These are phyloP conservation scores for Globodera rostochiensis DNA, from an alignment of 1,140 invertebrate species.

Conservation along the genomic window DNA sequence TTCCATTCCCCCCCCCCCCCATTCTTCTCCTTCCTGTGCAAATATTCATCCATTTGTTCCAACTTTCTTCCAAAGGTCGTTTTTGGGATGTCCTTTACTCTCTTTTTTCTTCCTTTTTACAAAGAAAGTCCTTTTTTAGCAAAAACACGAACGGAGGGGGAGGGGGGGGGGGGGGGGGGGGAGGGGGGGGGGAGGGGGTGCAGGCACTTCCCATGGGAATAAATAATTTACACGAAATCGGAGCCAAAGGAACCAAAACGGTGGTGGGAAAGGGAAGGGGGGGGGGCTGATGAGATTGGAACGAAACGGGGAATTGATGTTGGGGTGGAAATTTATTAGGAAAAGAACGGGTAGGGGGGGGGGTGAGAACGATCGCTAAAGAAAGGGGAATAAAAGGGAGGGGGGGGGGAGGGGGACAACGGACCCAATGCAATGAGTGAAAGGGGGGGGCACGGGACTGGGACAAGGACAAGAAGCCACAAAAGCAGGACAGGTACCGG, in stretches of 20 bases:
- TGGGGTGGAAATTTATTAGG: neutral
- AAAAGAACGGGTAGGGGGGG: neutral
- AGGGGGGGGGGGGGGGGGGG: neutral
- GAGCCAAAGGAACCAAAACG: neutral
- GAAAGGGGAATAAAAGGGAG: neutral
- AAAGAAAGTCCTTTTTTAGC: neutral
- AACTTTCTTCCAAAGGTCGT: slow-evolving; percentile 8
- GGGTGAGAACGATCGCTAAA: neutral
- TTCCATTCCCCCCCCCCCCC: too few species aligned
- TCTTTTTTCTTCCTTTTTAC: neutral
- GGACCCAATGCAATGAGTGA: neutral
- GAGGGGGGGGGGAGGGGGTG: neutral
- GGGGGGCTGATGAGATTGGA: slow-evolving; percentile 12
- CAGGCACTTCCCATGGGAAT: neutral
- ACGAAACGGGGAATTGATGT: neutral
- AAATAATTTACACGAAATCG: slow-evolving; percentile 16
- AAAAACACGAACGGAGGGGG: neutral
- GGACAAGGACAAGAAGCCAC: neutral
- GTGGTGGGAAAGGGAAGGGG: neutral
- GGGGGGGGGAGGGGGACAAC: neutral
- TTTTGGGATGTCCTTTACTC: neutral
- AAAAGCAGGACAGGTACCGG: neutral
- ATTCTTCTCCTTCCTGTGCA: neutral
- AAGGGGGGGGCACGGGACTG: neutral
- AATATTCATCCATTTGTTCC: slow-evolving; percentile 9